Conservation (phyloP, 2,113 vertebrate genomes). For the Egretta garzetta region DNA sequence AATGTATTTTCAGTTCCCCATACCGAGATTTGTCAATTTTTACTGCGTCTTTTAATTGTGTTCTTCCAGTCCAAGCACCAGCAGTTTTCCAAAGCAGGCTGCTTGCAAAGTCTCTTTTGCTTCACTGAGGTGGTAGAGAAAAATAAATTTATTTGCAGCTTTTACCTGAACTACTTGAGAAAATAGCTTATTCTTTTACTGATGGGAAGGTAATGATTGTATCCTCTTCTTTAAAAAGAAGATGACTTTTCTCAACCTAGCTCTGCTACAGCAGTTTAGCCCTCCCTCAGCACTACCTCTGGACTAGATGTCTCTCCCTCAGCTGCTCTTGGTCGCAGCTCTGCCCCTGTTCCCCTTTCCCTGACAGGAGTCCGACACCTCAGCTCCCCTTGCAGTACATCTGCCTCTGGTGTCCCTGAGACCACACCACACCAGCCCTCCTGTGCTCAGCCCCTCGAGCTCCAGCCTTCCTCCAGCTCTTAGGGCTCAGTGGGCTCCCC, state of each 20-base stretch:
- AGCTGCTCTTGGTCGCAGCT: neutral
- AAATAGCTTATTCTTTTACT: neutral
- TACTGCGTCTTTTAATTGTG: slow-evolving; percentile 78
- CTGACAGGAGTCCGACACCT: fast-evolving
- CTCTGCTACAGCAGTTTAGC: neutral
- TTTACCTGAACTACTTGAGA: neutral
- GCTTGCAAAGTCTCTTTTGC: slow-evolving; percentile 25
- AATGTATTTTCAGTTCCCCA: slow-evolving; percentile 75
- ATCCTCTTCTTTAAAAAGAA: neutral
- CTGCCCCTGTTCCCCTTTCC: neutral
- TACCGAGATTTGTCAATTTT: slow-evolving; percentile 79
- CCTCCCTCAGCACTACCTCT: neutral
- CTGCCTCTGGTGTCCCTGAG: neutral
- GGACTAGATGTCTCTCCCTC: neutral
- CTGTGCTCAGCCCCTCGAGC: neutral
- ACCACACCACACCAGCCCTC: neutral
- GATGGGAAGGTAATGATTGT: neutral
- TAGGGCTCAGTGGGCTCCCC: neutral
- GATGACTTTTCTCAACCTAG: neutral
- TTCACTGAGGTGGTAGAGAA: neutral
- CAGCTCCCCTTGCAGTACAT: neutral
- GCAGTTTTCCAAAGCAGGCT: slow-evolving; percentile 67
- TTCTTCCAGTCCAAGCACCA: slow-evolving; percentile 72
- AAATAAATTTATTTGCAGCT: neutral
- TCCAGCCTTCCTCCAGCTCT: neutral